Conservation (phyloP, 2,797 vertebrate genomes). For the Cephalopachus bancanus region DNA sequence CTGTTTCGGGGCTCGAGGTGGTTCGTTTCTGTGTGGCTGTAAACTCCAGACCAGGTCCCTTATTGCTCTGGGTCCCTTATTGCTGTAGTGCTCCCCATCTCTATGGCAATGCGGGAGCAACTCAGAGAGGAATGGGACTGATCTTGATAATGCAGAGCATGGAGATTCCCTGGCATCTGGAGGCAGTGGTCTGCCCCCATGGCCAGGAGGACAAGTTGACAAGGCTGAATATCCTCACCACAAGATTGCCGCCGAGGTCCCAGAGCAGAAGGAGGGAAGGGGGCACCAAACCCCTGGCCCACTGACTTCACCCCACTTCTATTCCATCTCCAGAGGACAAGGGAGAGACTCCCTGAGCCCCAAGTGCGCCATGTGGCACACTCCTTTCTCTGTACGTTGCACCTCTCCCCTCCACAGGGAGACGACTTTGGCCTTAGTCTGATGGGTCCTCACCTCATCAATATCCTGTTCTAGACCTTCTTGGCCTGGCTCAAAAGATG, state of each 20-base stretch:
- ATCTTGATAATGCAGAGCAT: constrained; percentile 62
- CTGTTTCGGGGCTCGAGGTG: neutral
- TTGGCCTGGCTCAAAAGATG: neutral
- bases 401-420: neutral
- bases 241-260: neutral
- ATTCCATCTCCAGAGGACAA: neutral
- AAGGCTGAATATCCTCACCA: neutral
- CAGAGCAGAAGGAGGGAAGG: neutral
- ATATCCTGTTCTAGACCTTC: neutral
- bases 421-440: constrained; percentile 10
- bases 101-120: neutral
- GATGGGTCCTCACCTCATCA: neutral
- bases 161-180: neutral
- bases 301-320: neutral
- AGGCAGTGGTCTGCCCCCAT: neutral
- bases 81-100: neutral
- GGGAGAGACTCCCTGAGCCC: neutral
- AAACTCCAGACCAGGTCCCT: neutral
- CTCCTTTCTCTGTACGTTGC: neutral
- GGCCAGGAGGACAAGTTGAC: neutral
- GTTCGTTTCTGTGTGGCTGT: neutral
- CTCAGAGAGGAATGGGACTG: constrained; percentile 40
- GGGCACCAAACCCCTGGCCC: neutral
- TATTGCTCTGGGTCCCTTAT: neutral
- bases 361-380: neutral